A percentile compares a stretch with the other conserved stretches of the same genome.
Evolutionary conservation across 2,888 invertebrate species (phyloP).

Genomic region (Brachylomia viminalis): DNA sequence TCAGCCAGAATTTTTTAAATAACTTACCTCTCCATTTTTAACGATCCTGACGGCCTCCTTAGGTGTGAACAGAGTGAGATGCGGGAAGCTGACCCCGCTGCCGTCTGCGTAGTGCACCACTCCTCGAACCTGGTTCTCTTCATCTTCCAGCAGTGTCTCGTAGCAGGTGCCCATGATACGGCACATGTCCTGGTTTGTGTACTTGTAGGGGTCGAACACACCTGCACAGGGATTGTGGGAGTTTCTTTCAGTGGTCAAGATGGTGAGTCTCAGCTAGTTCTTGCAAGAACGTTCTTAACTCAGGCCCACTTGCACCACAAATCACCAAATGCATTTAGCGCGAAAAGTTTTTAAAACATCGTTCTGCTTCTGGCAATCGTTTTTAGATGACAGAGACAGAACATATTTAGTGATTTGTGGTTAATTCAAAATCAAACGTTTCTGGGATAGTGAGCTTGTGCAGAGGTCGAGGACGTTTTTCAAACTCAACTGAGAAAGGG

Average conservation of each 20-base stretch:
- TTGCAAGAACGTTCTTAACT: neutral
- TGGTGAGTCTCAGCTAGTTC: neutral
- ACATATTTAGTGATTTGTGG: neutral
- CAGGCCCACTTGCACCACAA: neutral
- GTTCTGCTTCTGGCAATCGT: neutral
- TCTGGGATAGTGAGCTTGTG: neutral
- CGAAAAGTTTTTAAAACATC: neutral
- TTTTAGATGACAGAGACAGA: neutral
- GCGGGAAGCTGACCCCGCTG: slow-evolving; percentile 93
- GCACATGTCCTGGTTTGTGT: slow-evolving; percentile 94
- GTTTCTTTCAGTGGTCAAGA: neutral
- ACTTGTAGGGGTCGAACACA: slow-evolving; percentile 94
- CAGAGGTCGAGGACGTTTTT: slow-evolving; percentile 7
- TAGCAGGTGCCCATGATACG: slow-evolving; percentile 94
- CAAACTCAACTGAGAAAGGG: neutral
- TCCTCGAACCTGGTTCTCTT: slow-evolving; percentile 94
- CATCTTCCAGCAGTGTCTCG: slow-evolving; percentile 95
- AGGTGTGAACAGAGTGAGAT: slow-evolving; percentile 94
- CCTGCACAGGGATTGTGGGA: slow-evolving; percentile 83
- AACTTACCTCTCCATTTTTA: slow-evolving; percentile 93
- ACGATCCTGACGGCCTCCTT: slow-evolving; percentile 95
- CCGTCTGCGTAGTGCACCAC: slow-evolving; percentile 95
- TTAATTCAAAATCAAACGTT: neutral
- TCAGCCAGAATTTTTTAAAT: neutral
- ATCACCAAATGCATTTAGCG: neutral